These are phyloP conservation scores for Burhinus bistriatus DNA, from an alignment of 2,113 vertebrate genomes.

Conservation along the genomic window DNA sequence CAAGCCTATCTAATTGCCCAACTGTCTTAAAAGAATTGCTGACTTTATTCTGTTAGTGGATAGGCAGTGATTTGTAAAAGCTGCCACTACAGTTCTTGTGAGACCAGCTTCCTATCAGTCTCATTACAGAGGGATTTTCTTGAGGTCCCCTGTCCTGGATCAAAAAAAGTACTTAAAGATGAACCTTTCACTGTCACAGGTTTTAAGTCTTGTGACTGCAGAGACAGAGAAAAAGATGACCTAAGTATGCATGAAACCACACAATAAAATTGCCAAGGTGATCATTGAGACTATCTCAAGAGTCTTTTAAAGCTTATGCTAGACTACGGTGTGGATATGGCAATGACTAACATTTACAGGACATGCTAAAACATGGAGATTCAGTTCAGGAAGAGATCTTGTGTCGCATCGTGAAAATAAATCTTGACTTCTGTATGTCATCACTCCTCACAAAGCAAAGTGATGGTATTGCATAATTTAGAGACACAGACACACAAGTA, in stretches of 20 bases:
- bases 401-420: not conserved
- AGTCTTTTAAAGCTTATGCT: not conserved
- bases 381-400: not conserved
- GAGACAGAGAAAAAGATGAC: not conserved
- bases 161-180: not conserved
- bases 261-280: not conserved
- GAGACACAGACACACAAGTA: not conserved
- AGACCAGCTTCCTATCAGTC: not conserved
- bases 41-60: not conserved
- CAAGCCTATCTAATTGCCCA: not conserved
- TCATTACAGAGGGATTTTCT: not conserved
- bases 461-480: not conserved
- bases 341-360: not conserved
- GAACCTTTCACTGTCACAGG: not conserved
- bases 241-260: not conserved
- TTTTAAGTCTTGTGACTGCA: not conserved
- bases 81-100: not conserved
- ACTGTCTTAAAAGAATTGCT: not conserved
- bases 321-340: not conserved
- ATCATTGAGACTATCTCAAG: not conserved
- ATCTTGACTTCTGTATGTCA: not conserved
- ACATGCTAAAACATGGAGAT: not conserved
- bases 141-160: not conserved
- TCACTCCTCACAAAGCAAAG: not conserved
- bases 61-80: not conserved